Base-by-base conservation (phyloP, 37 sponge, comb jelly and placozoan species). In the Crambe crambe region DNA sequence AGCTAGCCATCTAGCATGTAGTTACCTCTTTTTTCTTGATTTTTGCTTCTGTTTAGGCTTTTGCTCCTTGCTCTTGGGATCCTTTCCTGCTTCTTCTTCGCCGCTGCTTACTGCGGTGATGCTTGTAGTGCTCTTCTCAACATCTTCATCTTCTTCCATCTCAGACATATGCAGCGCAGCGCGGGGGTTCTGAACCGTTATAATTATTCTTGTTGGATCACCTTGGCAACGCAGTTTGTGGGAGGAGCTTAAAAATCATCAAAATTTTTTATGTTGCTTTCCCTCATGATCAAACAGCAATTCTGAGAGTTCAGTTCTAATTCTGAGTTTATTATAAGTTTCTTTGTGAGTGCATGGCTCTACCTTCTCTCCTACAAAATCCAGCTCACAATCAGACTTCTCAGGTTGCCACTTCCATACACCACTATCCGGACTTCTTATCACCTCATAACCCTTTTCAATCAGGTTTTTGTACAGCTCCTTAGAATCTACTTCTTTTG, bases 251-350 rank as follows among this genome's bases (percentile, higher is more conserved):
- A 12, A 47, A 9, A 61, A 72, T 23, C 41, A 42, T 72, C 41
- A 72, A 41, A 31, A 72, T 23, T 72, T 72, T 43, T 72, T 10
- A 31, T 15, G 23, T 15, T 72, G n/a, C 22, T 72, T 73, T 35
- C 75, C 67, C 40, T 83, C 83, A 62, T 83, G 83, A 42, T 74
- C 65, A 51, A 83, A 83, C 51, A 83, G 37, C 5, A 74, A 20
- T 9, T 39, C 68, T 9, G 83, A 73, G 22, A 83, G 75, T 47
- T 65, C 75, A 22, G 54, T 66, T 29, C 65, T 70, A 2, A 66
- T 31, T 44, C 74, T 73, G 2, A 68, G 75, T 20, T 10, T 1
- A 9, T 21, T 15, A n/a, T 73, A 54, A 23, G 26, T 6, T 2
- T 36, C 56, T 2, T 64, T 26, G 10, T 43, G 56, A 26, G 47